Conservation (phyloP, 2,113 vertebrate species). For the Gambusia affinis region DNA sequence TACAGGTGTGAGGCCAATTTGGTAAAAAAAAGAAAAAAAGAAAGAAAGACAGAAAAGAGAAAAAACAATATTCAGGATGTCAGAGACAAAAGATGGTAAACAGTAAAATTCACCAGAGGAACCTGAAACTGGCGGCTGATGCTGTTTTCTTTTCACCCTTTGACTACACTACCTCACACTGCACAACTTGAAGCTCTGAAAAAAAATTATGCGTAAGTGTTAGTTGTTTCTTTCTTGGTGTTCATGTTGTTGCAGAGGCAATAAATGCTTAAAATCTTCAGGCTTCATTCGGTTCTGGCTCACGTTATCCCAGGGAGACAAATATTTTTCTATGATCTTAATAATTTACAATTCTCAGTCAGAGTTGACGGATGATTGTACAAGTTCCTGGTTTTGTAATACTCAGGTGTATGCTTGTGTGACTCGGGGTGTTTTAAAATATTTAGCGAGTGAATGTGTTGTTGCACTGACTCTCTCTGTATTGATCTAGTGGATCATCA, state of each 20-base stretch:
- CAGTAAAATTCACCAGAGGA: no score
- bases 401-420: neutral
- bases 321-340: conserved; percentile 12
- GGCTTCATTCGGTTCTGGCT: neutral
- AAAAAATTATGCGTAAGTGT: no score
- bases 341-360: conserved; percentile 14
- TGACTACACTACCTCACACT: no score
- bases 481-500: conserved; percentile 44
- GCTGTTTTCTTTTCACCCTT: no score
- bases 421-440: conserved; percentile 5
- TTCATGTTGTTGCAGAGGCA: neutral
- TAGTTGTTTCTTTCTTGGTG: neutral
- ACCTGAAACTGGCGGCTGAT: no score
- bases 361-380: conserved; percentile 31
- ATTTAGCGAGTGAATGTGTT: conserved; percentile 12
- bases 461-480: conserved; percentile 4
- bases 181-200: no score
- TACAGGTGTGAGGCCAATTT: no score
- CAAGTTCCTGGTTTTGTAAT: conserved; percentile 5
- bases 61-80: no score
- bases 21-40: no score
- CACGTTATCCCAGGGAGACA: conserved; percentile 1
- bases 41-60: no score
- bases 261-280: conserved; percentile 3
- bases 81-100: no score